phyloP scores from a whole-genome alignment of 1,140 invertebrate species.

The Holotrichia oblita region DNA sequence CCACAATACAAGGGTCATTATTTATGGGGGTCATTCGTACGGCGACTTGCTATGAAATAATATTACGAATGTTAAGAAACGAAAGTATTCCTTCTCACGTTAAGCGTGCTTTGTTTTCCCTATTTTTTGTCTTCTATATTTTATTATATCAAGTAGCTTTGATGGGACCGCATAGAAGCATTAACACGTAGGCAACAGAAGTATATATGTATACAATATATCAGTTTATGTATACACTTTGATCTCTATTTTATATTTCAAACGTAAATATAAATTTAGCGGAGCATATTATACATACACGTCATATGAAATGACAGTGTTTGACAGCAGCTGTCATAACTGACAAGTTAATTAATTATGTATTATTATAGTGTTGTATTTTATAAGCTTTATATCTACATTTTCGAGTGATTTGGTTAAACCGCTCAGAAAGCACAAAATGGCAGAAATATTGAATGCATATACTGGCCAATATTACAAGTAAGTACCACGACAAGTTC shows the following conservation, averaged over 20 bases:
- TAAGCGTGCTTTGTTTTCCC: slow-evolving; percentile 36
- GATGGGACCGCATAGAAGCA: neutral
- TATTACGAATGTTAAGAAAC: slow-evolving; percentile 47
- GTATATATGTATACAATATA: neutral
- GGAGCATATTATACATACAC: neutral
- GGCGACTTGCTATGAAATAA: slow-evolving; percentile 41
- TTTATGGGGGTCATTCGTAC: slow-evolving; percentile 49
- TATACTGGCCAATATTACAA: neutral
- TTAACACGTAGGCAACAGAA: slow-evolving; percentile 9
- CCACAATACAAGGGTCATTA: slow-evolving; percentile 47
- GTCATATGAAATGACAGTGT: neutral
- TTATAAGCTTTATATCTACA: slow-evolving; percentile 28
- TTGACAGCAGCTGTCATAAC: neutral
- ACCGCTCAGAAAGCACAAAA: neutral
- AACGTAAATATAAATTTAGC: neutral
- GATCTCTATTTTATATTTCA: neutral
- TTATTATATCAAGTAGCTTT: slow-evolving; percentile 18
- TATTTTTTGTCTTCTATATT: slow-evolving; percentile 22
- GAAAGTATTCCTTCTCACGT: slow-evolving; percentile 40
- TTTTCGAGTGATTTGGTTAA: neutral
- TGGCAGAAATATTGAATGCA: slow-evolving; percentile 15
- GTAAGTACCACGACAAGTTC: neutral
- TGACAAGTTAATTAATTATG: neutral
- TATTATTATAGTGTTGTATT: slow-evolving; percentile 7
- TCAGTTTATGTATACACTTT: neutral